Evolutionary conservation across 2,113 vertebrate species (phyloP), one percentile per base, ranked within the genome.

Genomic region (Rhodinocichla rosea): DNA sequence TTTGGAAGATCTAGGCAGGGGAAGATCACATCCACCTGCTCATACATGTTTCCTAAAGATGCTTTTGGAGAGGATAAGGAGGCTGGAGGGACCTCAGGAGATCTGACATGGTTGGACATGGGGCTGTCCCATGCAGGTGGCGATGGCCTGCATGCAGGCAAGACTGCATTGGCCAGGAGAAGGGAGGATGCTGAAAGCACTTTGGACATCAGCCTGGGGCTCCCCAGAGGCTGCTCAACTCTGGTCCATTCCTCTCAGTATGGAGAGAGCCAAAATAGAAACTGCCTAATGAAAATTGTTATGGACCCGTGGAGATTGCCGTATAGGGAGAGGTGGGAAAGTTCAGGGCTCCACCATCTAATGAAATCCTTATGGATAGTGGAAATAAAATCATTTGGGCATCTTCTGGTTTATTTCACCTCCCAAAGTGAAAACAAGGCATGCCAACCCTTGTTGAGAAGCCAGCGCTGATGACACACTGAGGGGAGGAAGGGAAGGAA

Each of bases 31-130:
- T 93, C 23, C 0, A 0, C 45, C 20, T 77, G 47, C 44, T 89
- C 0, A 0, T 55, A 44, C 10, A 6, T 2, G 1, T 74, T 80
- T 81, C 27, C 42, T 88, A 47, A 81, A 89, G 55, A 10, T 86
- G 47, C 13, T 81, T 73, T 74, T 63, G 37, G 42, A 86, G 80
- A 77, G 28, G 21, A 39, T 15, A 35, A 18, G 24, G 37, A 47
- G 42, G 6, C 52, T 84, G 56, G 52, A 60, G 57, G 15, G 24
- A 79, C 28, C 32, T 78, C 3, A 3, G 42, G 49, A 76, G 56
- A 60, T 15, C 10, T 85, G 30, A 22, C 1, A 0, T 24, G 28
- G 37, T 15, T 0, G 0, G 12, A 63, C 0, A 0, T 35, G 32
- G n/a, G 40, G 18, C 71, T 83, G 28, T n/a, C 27, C 22, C 3